A percentile compares a stretch with the other conserved stretches of the same genome.
Conservation (phyloP, 2,797 vertebrate species). For the Tolypeutes matacus region DNA sequence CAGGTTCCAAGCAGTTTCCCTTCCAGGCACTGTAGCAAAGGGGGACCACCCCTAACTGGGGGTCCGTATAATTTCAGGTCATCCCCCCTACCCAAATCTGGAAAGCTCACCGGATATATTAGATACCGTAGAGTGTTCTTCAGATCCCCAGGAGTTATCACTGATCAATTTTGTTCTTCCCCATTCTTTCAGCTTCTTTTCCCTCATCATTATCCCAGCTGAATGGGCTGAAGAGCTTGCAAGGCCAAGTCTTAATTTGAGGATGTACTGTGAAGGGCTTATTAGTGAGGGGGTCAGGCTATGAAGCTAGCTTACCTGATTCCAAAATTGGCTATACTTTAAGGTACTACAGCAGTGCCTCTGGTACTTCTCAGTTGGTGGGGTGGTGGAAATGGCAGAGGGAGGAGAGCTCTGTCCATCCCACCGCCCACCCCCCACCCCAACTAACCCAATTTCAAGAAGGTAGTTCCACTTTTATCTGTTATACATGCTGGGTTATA, state of each 20-base stretch:
- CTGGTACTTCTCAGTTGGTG: neutral
- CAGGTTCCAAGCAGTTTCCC: neutral
- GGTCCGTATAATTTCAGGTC: neutral
- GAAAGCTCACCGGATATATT: neutral
- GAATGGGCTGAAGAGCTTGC: neutral
- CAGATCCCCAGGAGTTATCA: neutral
- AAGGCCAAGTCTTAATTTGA: neutral
- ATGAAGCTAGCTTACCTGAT: neutral
- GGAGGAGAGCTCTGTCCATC: neutral
- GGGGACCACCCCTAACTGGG: too few relatives aligned
- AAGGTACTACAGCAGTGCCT: neutral
- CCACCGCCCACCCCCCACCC: accelerated
- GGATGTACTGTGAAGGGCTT: neutral
- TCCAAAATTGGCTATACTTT: neutral
- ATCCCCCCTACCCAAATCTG: neutral
- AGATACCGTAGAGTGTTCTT: neutral
- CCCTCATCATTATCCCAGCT: neutral
- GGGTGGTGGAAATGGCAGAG: too few relatives aligned
- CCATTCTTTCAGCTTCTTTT: neutral
- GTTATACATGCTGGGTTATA: neutral
- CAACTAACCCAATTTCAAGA: neutral
- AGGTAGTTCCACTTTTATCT: neutral
- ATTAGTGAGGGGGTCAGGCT: neutral
- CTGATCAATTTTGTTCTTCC: neutral
- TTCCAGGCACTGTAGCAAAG: neutral